Evolutionary conservation across 1,140 invertebrate genomes (phyloP), one percentile per base, ranked within the genome.

Genomic region (Drosophila kanapiae): DNA sequence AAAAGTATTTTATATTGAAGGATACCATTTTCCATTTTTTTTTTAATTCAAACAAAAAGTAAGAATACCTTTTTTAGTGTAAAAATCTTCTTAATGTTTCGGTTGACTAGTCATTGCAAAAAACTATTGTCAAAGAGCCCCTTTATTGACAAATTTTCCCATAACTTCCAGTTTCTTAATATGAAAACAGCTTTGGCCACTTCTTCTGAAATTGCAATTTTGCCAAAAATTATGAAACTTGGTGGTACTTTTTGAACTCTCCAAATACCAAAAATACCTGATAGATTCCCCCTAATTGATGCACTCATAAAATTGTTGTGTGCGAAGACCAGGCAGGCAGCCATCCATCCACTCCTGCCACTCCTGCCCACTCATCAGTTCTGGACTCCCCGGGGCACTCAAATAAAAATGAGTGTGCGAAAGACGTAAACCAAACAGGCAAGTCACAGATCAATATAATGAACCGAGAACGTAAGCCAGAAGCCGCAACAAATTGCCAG

Each of bases 391-490:
- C 16, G 45, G 33, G 35, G 42, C 57, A 45, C 58, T 64, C 58
- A 77, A 71, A 76, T 63, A 83, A 59, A 64, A 68, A 80, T 84
- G 64, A 83, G 49, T 62, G 60, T 51, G 60, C 80, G 65, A 69
- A 79, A 60, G 59, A 68, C 54, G 31, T 59, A 49, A 53, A 58
- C 27, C 62, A 58, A 48, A 64, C 43, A 57, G 40, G 57, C 49
- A 42, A 75, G 60, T 43, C 58, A 64, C 40, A 80, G 68, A 75
- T 82, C 45, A 56, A 75, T 70, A 80, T 80, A 79, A 78, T 78
- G 48, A 84, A 68, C 70, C 71, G 49, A 79, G 70, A 80, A 69
- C 60, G 48, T 69, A 76, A 75, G 67, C 65, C 42, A 71, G 69
- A 58, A 61, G 53, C 58, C 78, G 42, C 49, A 82, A 59, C 75